Evolutionary conservation across 2,113 vertebrate species (phyloP), one percentile per base, ranked within the genome.

Genomic region (Atractosteus spatula): DNA sequence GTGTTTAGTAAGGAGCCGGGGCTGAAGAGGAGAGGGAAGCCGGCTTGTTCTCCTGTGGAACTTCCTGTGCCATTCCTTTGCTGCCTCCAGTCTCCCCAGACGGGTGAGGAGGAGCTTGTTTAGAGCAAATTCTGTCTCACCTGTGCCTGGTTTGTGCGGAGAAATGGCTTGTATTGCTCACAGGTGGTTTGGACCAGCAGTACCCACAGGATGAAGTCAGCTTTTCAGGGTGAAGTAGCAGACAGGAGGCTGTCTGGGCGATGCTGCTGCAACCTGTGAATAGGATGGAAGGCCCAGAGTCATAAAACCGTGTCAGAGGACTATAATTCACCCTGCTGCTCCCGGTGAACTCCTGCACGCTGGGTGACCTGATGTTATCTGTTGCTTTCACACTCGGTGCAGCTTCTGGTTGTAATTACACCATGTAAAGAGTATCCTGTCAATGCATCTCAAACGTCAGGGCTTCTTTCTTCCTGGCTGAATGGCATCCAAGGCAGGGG

Each of bases 331-430:
- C 76, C 82, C 71, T 76, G 76, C 63, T 73, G 75, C 75, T 86
- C 81, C 73, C 65, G 61, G 69, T 85, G 85, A 85, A 86, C 84
- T 84, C 74, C 78, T 78, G 77, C 74, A 79, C 77, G 78, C 81
- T 80, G 71, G 70, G 74, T 86, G 86, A 89, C 85, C 88, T 84
- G 86, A 89, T 88, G 78, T 81, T 89, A 88, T 88, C 86, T 83
- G 77, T 78, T 74, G 80, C 81, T 83, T 88, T 85, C 82, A 80
- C 81, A 85, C 83, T 84, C 73, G 66, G 72, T 70, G 72, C 73
- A 70, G 82, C 84, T 87, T 86, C 86, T 87, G 86, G 78, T 85
- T 87, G 86, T 83, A 85, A 88, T 89, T 89, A 88, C 84, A 84
- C 77, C 83, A 72, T 84, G 81, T 83, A 85, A 82, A 77, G 75